Conservation (phyloP, 2,113 vertebrate species). For the Glaucidium brasilianum region DNA sequence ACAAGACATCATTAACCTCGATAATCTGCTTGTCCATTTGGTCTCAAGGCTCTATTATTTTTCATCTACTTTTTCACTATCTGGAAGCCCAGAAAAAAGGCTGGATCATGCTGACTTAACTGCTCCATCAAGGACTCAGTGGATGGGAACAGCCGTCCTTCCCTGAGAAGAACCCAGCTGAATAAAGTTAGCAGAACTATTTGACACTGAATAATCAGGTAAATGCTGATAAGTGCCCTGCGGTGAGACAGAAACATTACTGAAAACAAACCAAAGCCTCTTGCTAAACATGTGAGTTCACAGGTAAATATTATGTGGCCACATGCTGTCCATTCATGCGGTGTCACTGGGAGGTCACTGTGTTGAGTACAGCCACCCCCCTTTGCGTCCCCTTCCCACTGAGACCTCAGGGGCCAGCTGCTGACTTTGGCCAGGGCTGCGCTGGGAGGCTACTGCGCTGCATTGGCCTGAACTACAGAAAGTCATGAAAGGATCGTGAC, state of each 20-base stretch:
- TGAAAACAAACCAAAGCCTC: not conserved
- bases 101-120: not conserved
- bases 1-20: not conserved
- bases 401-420: not conserved
- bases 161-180: constrained; percentile 64
- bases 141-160: not conserved
- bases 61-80: not conserved
- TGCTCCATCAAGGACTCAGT: constrained; percentile 24
- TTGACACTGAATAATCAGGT: constrained; percentile 15
- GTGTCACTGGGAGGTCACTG: not conserved
- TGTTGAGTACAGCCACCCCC: rapidly evolving
- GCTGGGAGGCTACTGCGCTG: rapidly evolving
- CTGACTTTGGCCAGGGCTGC: not conserved
- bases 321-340: not conserved
- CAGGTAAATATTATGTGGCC: not conserved
- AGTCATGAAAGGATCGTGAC: not conserved
- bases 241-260: not conserved
- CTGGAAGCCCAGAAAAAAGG: not conserved
- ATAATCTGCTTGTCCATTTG: not conserved
- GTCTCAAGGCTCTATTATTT: constrained; percentile 5
- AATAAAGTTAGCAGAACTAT: constrained; percentile 20
- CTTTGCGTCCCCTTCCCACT: not conserved
- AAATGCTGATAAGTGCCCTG: not conserved
- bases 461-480: not conserved
- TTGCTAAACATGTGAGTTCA: not conserved